Evolutionary conservation across 2,113 vertebrate species (phyloP), one percentile per base, ranked within the genome.

Genomic region (Heliornis fulica): DNA sequence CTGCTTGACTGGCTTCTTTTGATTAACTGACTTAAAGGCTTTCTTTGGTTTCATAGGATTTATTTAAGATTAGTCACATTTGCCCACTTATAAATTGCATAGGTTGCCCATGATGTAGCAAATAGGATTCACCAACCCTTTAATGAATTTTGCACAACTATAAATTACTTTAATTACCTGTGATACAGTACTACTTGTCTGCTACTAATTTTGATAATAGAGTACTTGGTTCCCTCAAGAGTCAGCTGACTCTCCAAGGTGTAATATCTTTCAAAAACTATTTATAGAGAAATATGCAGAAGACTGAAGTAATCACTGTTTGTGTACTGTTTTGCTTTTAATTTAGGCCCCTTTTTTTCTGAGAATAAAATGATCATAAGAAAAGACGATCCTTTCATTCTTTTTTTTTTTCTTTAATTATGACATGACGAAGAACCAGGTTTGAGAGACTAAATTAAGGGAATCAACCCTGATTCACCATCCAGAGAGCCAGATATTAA

Each of bases 21-120:
- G 94, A 94, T 96, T 95, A 94, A 87, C 83, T 82, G 72, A 94
- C 83, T 94, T 94, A 94, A 89, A 87, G 69, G 94, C 77, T 94
- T 96, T 92, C 41, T 82, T 91, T 84, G 32, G 64, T 94, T 96
- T 96, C 94, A 71, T 7, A 79, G 69, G 60, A 89, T 92, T 95
- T 96, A 92, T 81, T 92, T 84, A 92, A 90, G 71, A 87, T 92
- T 75, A 94, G 86, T 75, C 56, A 87, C 60, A 91, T 92, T 89
- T 94, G 13, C 34, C 36, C 26, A 71, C 46, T 87, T 94, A 82
- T 43, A 90, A 89, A 92, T 90, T 92, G 26, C 38, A 64, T 93
- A 56, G 11, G 23, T 91, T 85, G 38, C 64, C 70, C 36, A 40
- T 29, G n/a, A 82, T 76, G 57, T 15, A 86, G 38, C 66, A 92